Evolutionary conservation across 2,113 vertebrate species (phyloP).

Genomic region (Chrysemys picta): DNA sequence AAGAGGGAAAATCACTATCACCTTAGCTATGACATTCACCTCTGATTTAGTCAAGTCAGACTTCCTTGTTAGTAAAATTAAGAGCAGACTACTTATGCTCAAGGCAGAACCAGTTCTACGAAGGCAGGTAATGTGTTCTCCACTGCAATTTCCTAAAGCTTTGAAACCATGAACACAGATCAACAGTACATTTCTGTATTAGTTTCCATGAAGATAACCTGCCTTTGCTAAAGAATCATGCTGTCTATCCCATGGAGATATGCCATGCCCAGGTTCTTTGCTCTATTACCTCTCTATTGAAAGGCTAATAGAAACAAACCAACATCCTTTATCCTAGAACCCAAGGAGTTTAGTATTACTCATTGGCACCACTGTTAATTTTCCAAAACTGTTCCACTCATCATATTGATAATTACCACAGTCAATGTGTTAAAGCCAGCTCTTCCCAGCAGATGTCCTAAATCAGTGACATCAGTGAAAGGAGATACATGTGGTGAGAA

Average conservation of each 20-base stretch:
- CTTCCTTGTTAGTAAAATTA: background rate
- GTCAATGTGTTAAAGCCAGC: constrained; percentile 95
- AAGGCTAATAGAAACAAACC: background rate
- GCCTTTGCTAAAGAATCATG: background rate
- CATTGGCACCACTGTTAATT: background rate
- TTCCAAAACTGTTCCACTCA: background rate
- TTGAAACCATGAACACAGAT: background rate
- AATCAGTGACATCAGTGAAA: constrained; percentile 89
- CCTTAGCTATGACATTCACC: background rate
- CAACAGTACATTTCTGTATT: background rate
- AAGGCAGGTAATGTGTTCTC: background rate
- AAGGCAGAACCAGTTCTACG: background rate
- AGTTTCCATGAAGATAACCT: background rate
- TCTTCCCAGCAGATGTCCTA: constrained; percentile 90
- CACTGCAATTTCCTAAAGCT: background rate
- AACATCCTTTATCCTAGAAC: background rate
- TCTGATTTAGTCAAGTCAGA: background rate
- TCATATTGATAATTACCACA: constrained; percentile 83
- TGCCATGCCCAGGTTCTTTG: background rate
- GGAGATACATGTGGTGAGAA: constrained; percentile 93
- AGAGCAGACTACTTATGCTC: background rate
- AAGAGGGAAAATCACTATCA: too few species aligned
- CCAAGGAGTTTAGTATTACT: background rate
- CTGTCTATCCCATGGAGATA: background rate
- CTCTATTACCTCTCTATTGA: background rate